Conservation (phyloP, 2,113 vertebrate genomes). For the Cricetomys ansorgei region DNA sequence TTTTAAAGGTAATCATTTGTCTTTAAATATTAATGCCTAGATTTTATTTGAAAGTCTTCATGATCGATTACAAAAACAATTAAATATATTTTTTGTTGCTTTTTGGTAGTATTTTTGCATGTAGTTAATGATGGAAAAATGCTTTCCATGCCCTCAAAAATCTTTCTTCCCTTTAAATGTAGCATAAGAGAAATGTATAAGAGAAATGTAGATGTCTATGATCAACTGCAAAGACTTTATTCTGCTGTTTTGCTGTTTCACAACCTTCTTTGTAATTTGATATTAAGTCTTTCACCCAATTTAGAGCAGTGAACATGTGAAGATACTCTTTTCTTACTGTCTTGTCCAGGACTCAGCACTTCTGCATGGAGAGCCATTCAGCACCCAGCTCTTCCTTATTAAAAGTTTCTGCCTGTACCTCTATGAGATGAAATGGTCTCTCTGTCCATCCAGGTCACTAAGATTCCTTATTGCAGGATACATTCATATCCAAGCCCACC, state of each 20-base stretch:
- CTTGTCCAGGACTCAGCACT: neutral
- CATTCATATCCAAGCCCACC: neutral
- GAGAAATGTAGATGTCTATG: neutral
- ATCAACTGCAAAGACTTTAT: neutral
- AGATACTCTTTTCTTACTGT: neutral
- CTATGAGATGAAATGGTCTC: neutral
- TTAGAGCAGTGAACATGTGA: neutral
- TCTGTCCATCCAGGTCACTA: neutral
- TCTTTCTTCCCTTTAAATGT: neutral
- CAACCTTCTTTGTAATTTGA: neutral
- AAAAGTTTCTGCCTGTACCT: neutral
- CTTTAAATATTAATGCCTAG: constrained; percentile 9
- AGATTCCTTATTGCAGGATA: neutral
- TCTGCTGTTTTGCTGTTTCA: neutral
- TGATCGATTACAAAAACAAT: neutral
- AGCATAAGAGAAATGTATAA: neutral
- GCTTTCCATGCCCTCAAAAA: neutral
- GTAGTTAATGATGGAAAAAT: neutral
- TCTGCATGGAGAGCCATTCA: neutral
- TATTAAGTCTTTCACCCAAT: neutral
- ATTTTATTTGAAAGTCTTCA: constrained; percentile 4
- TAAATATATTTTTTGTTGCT: neutral
- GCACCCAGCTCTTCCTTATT: neutral
- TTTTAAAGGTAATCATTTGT: constrained; percentile 34
- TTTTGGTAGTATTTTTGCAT: neutral